Base-by-base conservation (phyloP, 2,113 vertebrate genomes). In the Drymodes brunneopygia region DNA sequence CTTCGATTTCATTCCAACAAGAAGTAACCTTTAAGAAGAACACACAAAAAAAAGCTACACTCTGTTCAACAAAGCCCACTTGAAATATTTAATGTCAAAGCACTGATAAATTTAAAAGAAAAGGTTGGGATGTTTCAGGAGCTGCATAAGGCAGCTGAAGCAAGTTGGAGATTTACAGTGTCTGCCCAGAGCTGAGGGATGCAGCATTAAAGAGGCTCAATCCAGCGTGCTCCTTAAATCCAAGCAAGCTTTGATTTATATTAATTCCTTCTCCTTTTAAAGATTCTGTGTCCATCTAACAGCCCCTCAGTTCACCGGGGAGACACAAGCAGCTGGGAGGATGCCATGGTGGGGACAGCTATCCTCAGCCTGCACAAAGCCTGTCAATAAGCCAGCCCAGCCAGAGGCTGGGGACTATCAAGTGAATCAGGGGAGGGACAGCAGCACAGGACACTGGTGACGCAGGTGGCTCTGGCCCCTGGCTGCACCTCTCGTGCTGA, bases 51-150 rank as follows among this genome's bases (percentile, higher is more conserved):
- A 91, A 90, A 92, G 42, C 75, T 48, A 62, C 66, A 86, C 86
- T 75, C 90, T 45, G 82, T 57, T 94, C 93, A 93, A 88, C 53
- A 96, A 97, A 95, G 86, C 74, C 74, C 74, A 88, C 79, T 95
- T 86, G 88, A 95, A 96, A 90, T 92, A 86, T 88, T 95, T 96
- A 94, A 96, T 94, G 94, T 93, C 94, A 95, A 95, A 57, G 86
- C 85, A 93, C 56, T 81, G 95, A 93, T 93, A 90, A 86, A 91
- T 94, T 92, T 71, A 83, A 64, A 51, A 86, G 58, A 88, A 92
- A 86, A 92, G 4, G 75, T 11, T 93, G 86, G 44, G 64, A 67
- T 86, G 57, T 88, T 93, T 79, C 61, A 81, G 60, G 57, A 92
- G 60, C 72, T 71, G 38, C 60, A 60, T 29, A n/a, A 88, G 28